These are phyloP conservation scores for Eurypyga helias DNA, from an alignment of 2,113 vertebrate genomes.

Conservation along the genomic window DNA sequence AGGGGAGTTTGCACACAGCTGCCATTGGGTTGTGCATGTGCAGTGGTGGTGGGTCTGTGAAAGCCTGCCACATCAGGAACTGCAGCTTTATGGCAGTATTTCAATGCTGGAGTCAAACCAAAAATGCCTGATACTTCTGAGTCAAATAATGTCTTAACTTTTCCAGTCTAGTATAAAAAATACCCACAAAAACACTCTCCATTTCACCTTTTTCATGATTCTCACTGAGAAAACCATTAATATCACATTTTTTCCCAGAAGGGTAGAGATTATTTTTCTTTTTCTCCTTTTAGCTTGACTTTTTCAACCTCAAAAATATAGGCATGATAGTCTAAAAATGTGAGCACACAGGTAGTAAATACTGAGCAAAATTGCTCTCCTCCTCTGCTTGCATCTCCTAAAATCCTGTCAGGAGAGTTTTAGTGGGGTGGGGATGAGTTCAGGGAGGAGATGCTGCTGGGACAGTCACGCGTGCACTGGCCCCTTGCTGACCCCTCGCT, in stretches of 20 bases:
- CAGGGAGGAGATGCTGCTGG: background rate
- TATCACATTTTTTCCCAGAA: background rate
- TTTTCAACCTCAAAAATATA: background rate
- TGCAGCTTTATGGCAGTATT: background rate
- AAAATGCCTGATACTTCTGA: background rate
- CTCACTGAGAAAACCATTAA: background rate
- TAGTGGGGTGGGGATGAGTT: background rate
- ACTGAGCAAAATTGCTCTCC: background rate
- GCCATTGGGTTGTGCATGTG: background rate
- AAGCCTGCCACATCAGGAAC: background rate
- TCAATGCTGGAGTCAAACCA: background rate
- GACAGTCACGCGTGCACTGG: accelerated
- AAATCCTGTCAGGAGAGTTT: background rate
- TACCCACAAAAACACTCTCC: accelerated
- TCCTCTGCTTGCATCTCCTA: background rate
- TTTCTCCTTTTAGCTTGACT: background rate
- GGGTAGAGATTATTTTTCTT: background rate
- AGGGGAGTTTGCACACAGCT: background rate
- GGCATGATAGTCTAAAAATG: background rate
- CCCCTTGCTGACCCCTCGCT: background rate
- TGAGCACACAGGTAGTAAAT: background rate
- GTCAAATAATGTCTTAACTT: background rate
- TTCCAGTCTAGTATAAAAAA: background rate
- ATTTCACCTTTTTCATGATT: background rate
- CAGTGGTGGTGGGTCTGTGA: background rate